These are phyloP conservation scores for Pyrrhia umbra DNA, from an alignment of 2,888 invertebrate genomes.

Conservation along the genomic window DNA sequence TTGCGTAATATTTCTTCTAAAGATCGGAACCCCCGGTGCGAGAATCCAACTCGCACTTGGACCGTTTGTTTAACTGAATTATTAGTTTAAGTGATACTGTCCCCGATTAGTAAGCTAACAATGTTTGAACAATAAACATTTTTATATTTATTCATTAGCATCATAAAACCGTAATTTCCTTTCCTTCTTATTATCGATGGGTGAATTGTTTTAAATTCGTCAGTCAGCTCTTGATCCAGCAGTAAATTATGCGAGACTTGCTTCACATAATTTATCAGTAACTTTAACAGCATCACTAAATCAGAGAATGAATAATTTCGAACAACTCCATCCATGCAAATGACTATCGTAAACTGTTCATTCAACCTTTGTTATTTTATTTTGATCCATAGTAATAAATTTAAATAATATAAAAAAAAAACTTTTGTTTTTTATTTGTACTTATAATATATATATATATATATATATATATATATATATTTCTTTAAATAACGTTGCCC, in stretches of 20 bases:
- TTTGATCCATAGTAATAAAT: no score
- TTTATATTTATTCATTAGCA: background rate
- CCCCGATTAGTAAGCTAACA: background rate
- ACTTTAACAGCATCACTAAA: conserved; percentile 17
- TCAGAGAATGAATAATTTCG: conserved; percentile 22
- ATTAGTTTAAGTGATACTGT: background rate
- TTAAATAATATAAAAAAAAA: no score
- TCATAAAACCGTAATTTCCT: background rate
- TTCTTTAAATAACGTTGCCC: background rate
- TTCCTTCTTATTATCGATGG: background rate
- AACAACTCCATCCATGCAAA: conserved; percentile 1
- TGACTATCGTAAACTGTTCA: conserved; percentile 11
- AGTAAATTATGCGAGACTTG: background rate
- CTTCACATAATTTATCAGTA: conserved; percentile 5
- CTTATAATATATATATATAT: no score
- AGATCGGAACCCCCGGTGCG: no score
- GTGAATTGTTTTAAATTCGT: background rate
- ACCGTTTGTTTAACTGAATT: no score
- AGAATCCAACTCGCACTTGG: no score
- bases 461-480: no score
- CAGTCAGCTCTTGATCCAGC: background rate
- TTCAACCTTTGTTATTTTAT: conserved; percentile 19
- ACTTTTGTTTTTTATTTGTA: no score
- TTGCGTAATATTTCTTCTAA: no score
- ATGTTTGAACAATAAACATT: background rate